Percentiles rank a stretch among this genome's conserved stretches.
These are phyloP conservation scores for Gryon sp. DNA, from an alignment of 1,140 invertebrate species.

Conservation along the genomic window DNA sequence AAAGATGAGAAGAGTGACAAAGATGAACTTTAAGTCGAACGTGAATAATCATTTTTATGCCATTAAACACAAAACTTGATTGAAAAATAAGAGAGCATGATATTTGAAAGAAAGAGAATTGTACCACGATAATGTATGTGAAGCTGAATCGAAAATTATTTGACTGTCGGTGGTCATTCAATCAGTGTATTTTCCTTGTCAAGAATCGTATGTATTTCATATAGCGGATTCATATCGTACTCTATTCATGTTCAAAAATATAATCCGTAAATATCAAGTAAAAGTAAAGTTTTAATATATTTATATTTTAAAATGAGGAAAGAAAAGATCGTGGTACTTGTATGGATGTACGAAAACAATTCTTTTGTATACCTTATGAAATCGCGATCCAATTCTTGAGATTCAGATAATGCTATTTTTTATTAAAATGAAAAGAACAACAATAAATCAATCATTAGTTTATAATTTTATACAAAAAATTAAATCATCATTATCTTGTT, in stretches of 20 bases:
- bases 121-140: conserved; percentile 9
- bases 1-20: conserved; percentile 88
- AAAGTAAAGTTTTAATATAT: conserved; percentile 44
- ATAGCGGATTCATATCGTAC: conserved; percentile 53
- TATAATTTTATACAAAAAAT: too few species aligned
- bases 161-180: conserved; percentile 26
- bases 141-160: conserved; percentile 11
- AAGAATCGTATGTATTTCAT: conserved; percentile 54
- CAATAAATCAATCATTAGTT: too few species aligned
- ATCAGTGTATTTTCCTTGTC: conserved; percentile 61
- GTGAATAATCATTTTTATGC: conserved; percentile 23
- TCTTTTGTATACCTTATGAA: conserved; percentile 25
- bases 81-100: neutral
- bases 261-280: conserved; percentile 44
- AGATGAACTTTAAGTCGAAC: conserved; percentile 86
- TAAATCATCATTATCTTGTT: too few species aligned
- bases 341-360: conserved; percentile 19
- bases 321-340: conserved; percentile 20
- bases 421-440: conserved; percentile 25
- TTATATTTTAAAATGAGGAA: conserved; percentile 27
- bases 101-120: conserved; percentile 4
- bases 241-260: conserved; percentile 50
- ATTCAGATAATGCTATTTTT: conserved; percentile 23
- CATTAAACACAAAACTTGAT: neutral
- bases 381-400: conserved; percentile 28